These are phyloP conservation scores for Ceratosolen solmsi DNA, from an alignment of 1,140 invertebrate species.

Conservation along the genomic window DNA sequence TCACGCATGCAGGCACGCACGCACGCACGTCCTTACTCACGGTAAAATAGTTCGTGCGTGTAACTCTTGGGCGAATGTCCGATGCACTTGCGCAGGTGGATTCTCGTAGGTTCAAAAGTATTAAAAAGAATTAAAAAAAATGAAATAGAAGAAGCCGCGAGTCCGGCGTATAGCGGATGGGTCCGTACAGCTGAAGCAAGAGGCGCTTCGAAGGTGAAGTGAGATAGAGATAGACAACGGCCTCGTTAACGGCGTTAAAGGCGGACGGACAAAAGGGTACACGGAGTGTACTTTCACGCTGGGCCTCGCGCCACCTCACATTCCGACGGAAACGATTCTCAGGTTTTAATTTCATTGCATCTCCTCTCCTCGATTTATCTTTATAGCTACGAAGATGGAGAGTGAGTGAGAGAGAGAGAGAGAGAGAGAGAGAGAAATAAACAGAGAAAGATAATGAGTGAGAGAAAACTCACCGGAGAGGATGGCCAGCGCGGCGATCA, in stretches of 20 bases:
- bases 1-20: neutral
- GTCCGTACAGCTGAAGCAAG: neutral
- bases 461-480: slow-evolving; percentile 24
- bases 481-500: slow-evolving; percentile 5
- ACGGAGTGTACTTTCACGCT: slow-evolving; percentile 16
- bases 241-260: neutral
- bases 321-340: slow-evolving; percentile 21
- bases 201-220: neutral
- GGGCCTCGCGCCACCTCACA: neutral
- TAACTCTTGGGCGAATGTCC: neutral
- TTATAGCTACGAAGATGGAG: neutral
- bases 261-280: neutral
- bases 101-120: neutral
- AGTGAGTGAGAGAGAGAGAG: slow-evolving; percentile 6
- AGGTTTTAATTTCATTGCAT: neutral
- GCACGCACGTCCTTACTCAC: neutral
- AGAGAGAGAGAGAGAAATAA: slow-evolving; percentile 14
- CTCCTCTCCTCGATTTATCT: neutral
- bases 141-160: neutral
- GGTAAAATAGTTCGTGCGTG: slow-evolving; percentile 15
- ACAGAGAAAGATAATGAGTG: too few relatives aligned
- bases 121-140: too few relatives aligned
- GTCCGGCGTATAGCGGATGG: neutral
- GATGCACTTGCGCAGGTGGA: neutral
- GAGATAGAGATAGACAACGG: slow-evolving; percentile 14